A percentile compares a stretch with the other conserved stretches of the same genome.
These are phyloP conservation scores for Ochropacha duplaris DNA, from an alignment of 2,888 invertebrate species.

Conservation along the genomic window DNA sequence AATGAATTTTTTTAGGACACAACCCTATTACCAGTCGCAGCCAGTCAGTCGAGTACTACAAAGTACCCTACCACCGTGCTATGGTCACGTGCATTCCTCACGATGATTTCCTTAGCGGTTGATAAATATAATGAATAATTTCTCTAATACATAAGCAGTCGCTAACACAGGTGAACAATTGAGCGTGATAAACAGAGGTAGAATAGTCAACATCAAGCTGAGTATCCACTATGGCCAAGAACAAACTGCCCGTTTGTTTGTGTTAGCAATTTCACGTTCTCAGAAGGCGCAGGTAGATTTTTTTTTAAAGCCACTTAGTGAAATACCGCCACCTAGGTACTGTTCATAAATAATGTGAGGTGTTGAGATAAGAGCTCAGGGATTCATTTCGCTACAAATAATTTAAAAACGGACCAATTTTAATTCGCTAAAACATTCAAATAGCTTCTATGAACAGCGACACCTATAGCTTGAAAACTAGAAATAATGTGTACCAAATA, in stretches of 20 bases:
- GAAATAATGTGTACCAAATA: no score
- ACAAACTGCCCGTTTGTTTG: slow-evolving; percentile 64
- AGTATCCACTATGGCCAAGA: slow-evolving; percentile 37
- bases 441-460: no score
- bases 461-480: no score
- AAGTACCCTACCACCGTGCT: no score
- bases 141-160: slow-evolving; percentile 9
- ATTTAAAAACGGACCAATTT: no score
- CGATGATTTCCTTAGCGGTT: no score
- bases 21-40: no score
- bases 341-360: slow-evolving; percentile 2
- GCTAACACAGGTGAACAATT: slow-evolving; percentile 42
- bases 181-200: slow-evolving; percentile 48
- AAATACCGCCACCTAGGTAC: slow-evolving; percentile 32
- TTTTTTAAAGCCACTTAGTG: slow-evolving; percentile 43
- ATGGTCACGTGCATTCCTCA: no score
- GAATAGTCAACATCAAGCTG: slow-evolving; percentile 22
- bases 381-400: background rate
- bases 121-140: background rate
- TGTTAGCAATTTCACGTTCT: slow-evolving; percentile 74
- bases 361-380: background rate
- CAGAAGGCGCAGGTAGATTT: slow-evolving; percentile 72
- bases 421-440: background rate
- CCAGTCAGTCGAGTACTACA: no score
- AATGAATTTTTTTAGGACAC: no score